These are phyloP conservation scores for Cebidichthys violaceus DNA, from an alignment of 2,113 vertebrate species.

Conservation along the genomic window DNA sequence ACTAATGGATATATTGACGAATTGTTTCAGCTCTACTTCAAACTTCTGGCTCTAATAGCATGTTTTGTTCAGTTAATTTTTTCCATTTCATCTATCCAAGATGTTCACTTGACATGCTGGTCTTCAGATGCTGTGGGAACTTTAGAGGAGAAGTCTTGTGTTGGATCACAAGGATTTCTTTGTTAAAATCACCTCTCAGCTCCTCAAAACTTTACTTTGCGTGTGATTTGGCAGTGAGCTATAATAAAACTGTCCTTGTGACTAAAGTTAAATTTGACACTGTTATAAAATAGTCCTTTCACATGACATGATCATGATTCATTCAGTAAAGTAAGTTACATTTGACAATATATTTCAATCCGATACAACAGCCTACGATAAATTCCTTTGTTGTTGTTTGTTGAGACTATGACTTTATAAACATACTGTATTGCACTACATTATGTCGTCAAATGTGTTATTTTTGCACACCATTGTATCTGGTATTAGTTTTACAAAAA, in stretches of 20 bases:
- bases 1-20: too few species aligned
- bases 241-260: background rate
- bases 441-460: background rate
- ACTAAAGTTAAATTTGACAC: background rate
- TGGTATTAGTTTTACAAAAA: background rate
- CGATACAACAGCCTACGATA: background rate
- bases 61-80: background rate
- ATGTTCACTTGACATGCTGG: background rate
- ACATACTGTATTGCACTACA: background rate
- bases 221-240: background rate
- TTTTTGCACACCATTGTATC: background rate
- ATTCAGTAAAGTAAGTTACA: background rate
- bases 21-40: background rate
- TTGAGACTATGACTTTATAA: background rate
- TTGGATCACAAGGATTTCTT: background rate
- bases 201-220: background rate
- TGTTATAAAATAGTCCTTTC: background rate
- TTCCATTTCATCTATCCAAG: background rate
- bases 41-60: background rate
- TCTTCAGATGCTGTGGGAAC: background rate
- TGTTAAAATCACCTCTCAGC: background rate
- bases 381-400: background rate
- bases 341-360: conserved; percentile 1
- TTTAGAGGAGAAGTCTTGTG: conserved; percentile 3
- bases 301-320: background rate